Percentiles rank a stretch among this genome's conserved stretches.
Conservation (phyloP, 2,113 vertebrate genomes). For the Numenius arquata region DNA sequence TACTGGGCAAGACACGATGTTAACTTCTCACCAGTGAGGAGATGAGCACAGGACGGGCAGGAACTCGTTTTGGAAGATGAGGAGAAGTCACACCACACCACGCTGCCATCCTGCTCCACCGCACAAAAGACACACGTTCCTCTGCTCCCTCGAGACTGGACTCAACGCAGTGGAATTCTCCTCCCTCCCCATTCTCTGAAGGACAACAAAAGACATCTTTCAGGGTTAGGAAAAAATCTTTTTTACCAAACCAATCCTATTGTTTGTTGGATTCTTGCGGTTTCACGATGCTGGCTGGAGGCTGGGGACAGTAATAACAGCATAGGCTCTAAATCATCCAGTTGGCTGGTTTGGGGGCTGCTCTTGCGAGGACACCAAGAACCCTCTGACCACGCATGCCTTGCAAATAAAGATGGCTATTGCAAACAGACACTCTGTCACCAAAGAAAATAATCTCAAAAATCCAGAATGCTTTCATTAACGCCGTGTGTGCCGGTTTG, state of each 20-base stretch:
- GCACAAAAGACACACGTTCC: not conserved
- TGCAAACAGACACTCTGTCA: not conserved
- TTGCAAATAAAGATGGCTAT: not conserved
- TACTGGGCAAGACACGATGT: not conserved
- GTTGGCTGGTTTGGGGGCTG: not conserved
- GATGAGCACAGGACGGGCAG: not conserved
- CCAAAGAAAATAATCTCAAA: not conserved
- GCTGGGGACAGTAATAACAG: not conserved
- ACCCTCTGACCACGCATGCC: not conserved
- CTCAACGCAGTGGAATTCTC: not conserved
- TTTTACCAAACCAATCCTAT: not conserved
- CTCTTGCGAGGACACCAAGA: not conserved
- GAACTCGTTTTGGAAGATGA: not conserved
- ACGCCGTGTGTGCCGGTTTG: not conserved
- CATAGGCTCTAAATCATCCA: not conserved
- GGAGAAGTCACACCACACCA: not conserved
- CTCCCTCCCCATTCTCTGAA: not conserved
- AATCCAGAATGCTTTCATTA: not conserved
- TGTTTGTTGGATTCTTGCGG: slow-evolving; percentile 24
- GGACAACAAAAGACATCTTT: not conserved
- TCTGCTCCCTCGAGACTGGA: not conserved
- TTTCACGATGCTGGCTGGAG: slow-evolving; percentile 3
- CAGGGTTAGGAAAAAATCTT: not conserved
- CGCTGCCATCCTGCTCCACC: not conserved
- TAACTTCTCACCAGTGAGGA: not conserved